Base-by-base conservation (phyloP, 2,888 invertebrate species). In the Lysandra bellargus region DNA sequence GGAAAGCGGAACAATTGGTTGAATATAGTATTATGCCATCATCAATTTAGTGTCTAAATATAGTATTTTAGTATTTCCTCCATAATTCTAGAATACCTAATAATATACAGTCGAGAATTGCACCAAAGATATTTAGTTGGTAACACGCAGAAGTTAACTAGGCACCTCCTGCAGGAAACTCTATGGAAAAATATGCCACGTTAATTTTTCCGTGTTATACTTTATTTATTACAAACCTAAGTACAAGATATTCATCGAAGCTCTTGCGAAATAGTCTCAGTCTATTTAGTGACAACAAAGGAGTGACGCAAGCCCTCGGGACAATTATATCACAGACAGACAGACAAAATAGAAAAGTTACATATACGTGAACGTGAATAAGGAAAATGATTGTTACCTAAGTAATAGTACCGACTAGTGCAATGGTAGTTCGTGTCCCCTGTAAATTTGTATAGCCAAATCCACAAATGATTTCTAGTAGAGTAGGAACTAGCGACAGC, bases 231-330 rank as follows among this genome's bases (percentile, higher is more conserved):
- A 69, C 69, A 69, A 69, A 37, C 69, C 69, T 37, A 30, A 30
- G 23, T 7, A 17, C 1, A 64, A 64, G 69, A 69, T 69, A 17
- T 14, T 37, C 69, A 69, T 69, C 69, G 69, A 69, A 33, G 69
- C 5, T 14, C 14, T 69, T 69, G 69, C 37, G 69, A 69, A 69
- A 69, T 69, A 75, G 82, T 81, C 79, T 75, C 82, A 82, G 80
- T 80, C 83, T 82, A 83, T 81, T 83, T 81, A 75, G 78, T 77
- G 80, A 82, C 82, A 82, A 83, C 81, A 69, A 79, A 7, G 75
- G 37, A 17, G 72, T 82, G 80, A 78, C 80, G 82, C 78, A 83
- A 82, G 60, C 78, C 79, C 49, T 60, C 77, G 60, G 72, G 77
- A 57, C 14, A 69, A 60, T 80, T 77, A 69, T 78, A 79, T 78